Conservation (phyloP, 2,113 vertebrate species). For the Talpa occidentalis region DNA sequence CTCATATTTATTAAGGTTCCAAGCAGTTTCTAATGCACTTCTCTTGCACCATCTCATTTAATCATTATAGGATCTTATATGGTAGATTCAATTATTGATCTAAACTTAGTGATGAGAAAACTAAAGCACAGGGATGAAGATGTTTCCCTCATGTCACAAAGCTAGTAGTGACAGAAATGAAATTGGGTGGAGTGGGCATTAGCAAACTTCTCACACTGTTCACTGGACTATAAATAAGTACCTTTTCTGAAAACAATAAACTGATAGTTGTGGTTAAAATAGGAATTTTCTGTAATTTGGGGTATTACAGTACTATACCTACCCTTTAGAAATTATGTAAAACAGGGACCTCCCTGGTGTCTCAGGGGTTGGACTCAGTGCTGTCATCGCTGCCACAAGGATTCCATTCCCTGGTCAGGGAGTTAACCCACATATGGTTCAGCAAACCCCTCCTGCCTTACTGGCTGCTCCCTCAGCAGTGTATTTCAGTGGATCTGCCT, state of each 20-base stretch:
- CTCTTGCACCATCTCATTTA: not conserved
- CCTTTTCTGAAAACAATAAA: not conserved
- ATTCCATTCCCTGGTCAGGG: too few species aligned
- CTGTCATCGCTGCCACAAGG: too few species aligned
- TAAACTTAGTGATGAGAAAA: not conserved
- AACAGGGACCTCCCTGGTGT: too few species aligned
- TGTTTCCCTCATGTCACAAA: not conserved
- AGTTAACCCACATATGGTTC: too few species aligned
- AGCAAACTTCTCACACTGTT: not conserved
- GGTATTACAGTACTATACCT: not conserved
- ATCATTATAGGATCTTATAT: not conserved
- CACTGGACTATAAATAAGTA: not conserved
- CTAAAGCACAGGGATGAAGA: not conserved
- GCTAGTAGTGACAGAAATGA: not conserved
- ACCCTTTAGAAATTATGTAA: not conserved
- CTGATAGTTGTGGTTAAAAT: not conserved
- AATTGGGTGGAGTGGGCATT: not conserved
- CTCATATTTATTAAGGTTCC: not conserved
- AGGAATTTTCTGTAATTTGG: not conserved
- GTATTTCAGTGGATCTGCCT: too few species aligned
- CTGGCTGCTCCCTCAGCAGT: too few species aligned
- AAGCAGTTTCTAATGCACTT: not conserved
- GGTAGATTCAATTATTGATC: not conserved
- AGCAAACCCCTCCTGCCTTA: too few species aligned
- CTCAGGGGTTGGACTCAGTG: too few species aligned